These are phyloP conservation scores for Otolemur crassicaudatus DNA, from an alignment of 2,797 vertebrate species.

Conservation along the genomic window DNA sequence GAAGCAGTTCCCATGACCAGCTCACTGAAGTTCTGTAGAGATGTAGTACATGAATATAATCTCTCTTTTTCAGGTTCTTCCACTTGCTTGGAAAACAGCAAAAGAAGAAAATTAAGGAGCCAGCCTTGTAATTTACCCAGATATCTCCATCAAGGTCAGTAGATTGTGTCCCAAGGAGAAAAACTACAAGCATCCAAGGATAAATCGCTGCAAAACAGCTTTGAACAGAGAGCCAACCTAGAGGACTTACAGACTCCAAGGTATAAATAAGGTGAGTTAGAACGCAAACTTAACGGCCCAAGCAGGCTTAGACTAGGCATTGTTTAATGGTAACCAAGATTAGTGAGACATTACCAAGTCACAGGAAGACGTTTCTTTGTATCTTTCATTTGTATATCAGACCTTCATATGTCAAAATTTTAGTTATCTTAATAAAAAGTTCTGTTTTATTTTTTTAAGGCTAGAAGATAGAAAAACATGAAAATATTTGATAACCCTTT, in stretches of 20 bases:
- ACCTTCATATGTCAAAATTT: neutral
- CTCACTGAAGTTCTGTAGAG: neutral
- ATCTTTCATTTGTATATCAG: neutral
- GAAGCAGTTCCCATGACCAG: neutral
- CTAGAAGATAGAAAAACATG: neutral
- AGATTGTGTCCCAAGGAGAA: neutral
- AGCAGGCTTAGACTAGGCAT: neutral
- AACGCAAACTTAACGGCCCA: neutral
- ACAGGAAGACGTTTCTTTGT: neutral
- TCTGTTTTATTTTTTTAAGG: constrained; percentile 35
- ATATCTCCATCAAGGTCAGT: neutral
- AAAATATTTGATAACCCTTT: neutral
- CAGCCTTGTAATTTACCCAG: neutral
- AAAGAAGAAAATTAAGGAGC: constrained; percentile 51
- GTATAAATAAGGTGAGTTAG: constrained; percentile 64
- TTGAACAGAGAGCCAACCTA: neutral
- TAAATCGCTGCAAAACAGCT: neutral
- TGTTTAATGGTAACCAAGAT: neutral
- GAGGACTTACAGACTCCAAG: neutral
- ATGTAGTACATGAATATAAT: neutral
- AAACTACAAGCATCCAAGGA: neutral
- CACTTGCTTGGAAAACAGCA: neutral
- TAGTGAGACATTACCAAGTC: neutral
- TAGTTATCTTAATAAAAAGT: constrained; percentile 7
- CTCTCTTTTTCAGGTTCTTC: constrained; percentile 61